A percentile compares a stretch with the other conserved stretches of the same genome.
These are phyloP conservation scores for Pleuronectes platessa DNA, from an alignment of 2,113 vertebrate genomes.

Conservation along the genomic window DNA sequence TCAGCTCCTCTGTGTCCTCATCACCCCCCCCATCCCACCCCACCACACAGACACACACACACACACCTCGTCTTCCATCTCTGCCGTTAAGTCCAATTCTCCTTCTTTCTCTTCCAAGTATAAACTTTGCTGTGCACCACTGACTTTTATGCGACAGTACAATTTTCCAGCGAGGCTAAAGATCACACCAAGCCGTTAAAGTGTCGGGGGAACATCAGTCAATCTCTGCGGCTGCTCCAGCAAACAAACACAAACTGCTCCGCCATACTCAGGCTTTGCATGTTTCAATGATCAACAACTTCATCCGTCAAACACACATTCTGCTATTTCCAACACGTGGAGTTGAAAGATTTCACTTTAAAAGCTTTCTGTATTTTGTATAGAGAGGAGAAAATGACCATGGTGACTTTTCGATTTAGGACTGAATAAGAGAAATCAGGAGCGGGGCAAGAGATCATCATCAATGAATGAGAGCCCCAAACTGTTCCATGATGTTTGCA, in stretches of 20 bases:
- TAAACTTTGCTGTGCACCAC: constrained; percentile 45
- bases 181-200: constrained; percentile 71
- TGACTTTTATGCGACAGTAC: constrained; percentile 73
- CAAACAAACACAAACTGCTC: too few species aligned
- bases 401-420: too few species aligned
- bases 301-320: too few species aligned
- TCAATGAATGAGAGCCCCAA: background rate
- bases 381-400: background rate
- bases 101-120: constrained; percentile 30
- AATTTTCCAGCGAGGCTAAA: constrained; percentile 64
- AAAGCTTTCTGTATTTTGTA: constrained; percentile 6
- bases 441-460: background rate
- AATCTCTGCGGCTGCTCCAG: too few species aligned
- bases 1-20: constrained; percentile 26
- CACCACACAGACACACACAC: too few species aligned
- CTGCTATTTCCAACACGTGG: too few species aligned
- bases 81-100: constrained; percentile 31
- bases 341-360: constrained; percentile 24
- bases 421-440: background rate
- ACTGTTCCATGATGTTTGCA: too few species aligned
- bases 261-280: too few species aligned
- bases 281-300: too few species aligned
- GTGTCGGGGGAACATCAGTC: constrained; percentile 45
- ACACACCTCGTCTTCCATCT: background rate
- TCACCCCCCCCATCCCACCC: background rate